These are phyloP conservation scores for Benitochromis conjunctus DNA, from an alignment of 2,113 vertebrate genomes.

Conservation along the genomic window DNA sequence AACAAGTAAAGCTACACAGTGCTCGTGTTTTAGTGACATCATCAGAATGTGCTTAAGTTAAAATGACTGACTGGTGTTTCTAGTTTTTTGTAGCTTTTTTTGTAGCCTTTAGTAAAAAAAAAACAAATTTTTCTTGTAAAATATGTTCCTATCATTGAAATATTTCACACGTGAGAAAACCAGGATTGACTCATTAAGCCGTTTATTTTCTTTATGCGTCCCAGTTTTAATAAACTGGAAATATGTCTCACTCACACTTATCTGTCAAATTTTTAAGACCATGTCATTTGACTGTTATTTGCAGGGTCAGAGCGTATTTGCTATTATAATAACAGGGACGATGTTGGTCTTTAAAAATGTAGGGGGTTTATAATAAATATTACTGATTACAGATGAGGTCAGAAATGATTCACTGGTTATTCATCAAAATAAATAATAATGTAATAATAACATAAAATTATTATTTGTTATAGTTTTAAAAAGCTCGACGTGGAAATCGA, in stretches of 20 bases:
- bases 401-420: fast-evolving
- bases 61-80: neutral
- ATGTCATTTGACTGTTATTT: neutral
- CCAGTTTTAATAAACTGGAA: neutral
- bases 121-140: neutral
- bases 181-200: fast-evolving
- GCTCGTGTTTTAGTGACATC: neutral
- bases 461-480: neutral
- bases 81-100: fast-evolving
- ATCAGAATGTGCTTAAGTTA: neutral
- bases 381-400: neutral
- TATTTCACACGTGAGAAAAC: neutral
- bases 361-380: neutral
- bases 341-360: neutral
- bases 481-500: neutral
- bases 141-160: fast-evolving
- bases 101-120: too few relatives aligned
- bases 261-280: neutral
- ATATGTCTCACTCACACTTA: neutral
- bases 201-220: neutral
- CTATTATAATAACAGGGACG: neutral
- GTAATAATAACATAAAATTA: neutral
- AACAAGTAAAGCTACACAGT: fast-evolving
- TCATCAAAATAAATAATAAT: neutral
- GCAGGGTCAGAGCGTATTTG: neutral